Conservation (phyloP, 1,140 invertebrate genomes). For the Agrypnia vestita region DNA sequence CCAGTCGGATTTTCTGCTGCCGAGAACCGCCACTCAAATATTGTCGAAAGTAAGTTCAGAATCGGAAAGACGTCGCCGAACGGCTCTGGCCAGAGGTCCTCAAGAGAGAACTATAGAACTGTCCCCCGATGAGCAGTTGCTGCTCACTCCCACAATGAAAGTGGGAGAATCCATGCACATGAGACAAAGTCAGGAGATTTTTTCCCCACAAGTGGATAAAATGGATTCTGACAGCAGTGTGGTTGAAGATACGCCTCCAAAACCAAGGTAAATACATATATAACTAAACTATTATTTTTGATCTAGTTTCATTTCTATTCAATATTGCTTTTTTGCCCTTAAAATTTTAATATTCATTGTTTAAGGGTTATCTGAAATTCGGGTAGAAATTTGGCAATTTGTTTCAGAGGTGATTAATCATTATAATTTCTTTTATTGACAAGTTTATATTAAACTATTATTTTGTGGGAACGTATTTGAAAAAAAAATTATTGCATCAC, state of each 20-base stretch:
- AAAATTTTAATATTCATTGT: too few relatives aligned
- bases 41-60: too few relatives aligned
- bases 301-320: too few relatives aligned
- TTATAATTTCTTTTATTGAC: too few relatives aligned
- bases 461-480: too few relatives aligned
- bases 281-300: too few relatives aligned
- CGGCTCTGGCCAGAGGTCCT: neutral
- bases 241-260: conserved; percentile 70
- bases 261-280: conserved; percentile 61
- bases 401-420: too few relatives aligned
- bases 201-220: conserved; percentile 62
- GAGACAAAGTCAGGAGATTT: conserved; percentile 47
- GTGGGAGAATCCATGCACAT: conserved; percentile 44
- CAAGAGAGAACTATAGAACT: conserved; percentile 35
- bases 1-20: neutral
- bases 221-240: conserved; percentile 67
- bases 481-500: too few relatives aligned
- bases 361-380: too few relatives aligned
- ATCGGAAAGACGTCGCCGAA: neutral
- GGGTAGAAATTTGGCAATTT: too few relatives aligned
- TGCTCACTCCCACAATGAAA: conserved; percentile 45
- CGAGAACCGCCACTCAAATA: neutral
- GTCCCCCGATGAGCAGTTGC: conserved; percentile 32
- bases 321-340: too few relatives aligned
- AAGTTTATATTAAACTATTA: too few relatives aligned